Percentiles rank a stretch among this genome's conserved stretches.
Evolutionary conservation across 2,113 vertebrate species (phyloP).

Genomic region (Oncorhynchus keta): DNA sequence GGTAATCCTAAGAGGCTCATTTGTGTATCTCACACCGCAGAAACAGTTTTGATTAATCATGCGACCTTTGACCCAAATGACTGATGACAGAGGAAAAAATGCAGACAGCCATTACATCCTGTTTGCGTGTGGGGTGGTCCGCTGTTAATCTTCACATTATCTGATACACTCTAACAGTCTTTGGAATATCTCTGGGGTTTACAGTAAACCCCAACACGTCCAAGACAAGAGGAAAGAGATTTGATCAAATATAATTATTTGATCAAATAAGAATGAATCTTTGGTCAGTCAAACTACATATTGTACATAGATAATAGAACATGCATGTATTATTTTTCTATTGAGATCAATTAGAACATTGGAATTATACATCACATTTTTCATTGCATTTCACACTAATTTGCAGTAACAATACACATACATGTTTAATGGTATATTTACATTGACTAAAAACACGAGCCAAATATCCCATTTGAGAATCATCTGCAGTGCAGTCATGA

Average conservation of each 20-base stretch:
- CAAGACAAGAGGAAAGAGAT: background rate
- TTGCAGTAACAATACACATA: background rate
- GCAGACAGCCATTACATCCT: slow-evolving; percentile 65
- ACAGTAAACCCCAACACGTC: background rate
- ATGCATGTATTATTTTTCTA: background rate
- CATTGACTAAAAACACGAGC: slow-evolving; percentile 9
- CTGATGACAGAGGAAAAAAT: slow-evolving; percentile 82
- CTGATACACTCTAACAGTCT: background rate
- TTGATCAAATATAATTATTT: background rate
- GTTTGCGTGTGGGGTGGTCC: slow-evolving; percentile 47
- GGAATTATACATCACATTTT: background rate
- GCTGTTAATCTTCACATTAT: background rate
- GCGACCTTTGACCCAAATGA: slow-evolving; percentile 78
- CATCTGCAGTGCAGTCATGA: slow-evolving; percentile 43
- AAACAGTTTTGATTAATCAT: slow-evolving; percentile 96
- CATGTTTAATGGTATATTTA: background rate
- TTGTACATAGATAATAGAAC: background rate
- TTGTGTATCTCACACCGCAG: slow-evolving; percentile 85
- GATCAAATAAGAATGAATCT: background rate
- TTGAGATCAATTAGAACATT: too few relatives aligned
- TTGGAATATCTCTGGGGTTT: background rate
- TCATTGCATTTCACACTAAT: background rate
- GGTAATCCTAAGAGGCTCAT: slow-evolving; percentile 86
- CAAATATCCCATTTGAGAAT: slow-evolving; percentile 31
- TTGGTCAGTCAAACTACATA: background rate